These are phyloP conservation scores for Cybosia mesomella DNA, from an alignment of 2,888 invertebrate species.

Conservation along the genomic window DNA sequence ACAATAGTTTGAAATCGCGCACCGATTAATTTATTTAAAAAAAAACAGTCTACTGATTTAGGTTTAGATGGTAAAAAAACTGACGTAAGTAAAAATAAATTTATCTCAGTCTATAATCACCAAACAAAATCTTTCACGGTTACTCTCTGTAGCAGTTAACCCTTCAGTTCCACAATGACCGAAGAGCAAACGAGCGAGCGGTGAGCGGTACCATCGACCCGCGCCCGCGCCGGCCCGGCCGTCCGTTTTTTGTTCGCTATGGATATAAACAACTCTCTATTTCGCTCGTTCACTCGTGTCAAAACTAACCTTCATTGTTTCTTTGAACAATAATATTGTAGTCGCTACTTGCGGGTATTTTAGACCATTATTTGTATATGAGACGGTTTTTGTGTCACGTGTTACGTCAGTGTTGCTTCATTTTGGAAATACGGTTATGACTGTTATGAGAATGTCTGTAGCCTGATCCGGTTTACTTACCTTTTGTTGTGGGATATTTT, in stretches of 20 bases:
- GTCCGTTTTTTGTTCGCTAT: slow-evolving; percentile 58
- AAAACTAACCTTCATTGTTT: slow-evolving; percentile 40
- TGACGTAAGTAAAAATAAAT: not conserved
- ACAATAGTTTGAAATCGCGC: not conserved
- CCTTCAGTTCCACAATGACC: slow-evolving; percentile 38
- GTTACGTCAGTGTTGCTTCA: slow-evolving; percentile 11
- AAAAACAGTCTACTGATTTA: not conserved
- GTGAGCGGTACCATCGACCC: slow-evolving; percentile 42
- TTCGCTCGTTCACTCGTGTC: slow-evolving; percentile 56
- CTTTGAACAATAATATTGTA: slow-evolving; percentile 21
- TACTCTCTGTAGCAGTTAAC: slow-evolving; percentile 23
- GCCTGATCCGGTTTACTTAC: slow-evolving; percentile 1
- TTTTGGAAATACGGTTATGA: slow-evolving; percentile 12
- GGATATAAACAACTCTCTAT: slow-evolving; percentile 78
- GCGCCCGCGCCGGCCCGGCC: too few species aligned
- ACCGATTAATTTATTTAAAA: too few species aligned
- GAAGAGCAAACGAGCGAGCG: slow-evolving; percentile 5
- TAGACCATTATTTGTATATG: slow-evolving; percentile 9
- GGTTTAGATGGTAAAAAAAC: not conserved
- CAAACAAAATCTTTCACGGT: slow-evolving; percentile 19
- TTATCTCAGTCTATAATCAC: slow-evolving; percentile 18
- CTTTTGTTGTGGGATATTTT: not conserved
- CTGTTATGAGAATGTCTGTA: slow-evolving; percentile 7
- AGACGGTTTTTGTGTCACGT: slow-evolving; percentile 15
- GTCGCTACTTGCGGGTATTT: slow-evolving; percentile 5